These are phyloP conservation scores for Nemapogon koenigi DNA, from an alignment of 2,888 invertebrate genomes.

Conservation along the genomic window DNA sequence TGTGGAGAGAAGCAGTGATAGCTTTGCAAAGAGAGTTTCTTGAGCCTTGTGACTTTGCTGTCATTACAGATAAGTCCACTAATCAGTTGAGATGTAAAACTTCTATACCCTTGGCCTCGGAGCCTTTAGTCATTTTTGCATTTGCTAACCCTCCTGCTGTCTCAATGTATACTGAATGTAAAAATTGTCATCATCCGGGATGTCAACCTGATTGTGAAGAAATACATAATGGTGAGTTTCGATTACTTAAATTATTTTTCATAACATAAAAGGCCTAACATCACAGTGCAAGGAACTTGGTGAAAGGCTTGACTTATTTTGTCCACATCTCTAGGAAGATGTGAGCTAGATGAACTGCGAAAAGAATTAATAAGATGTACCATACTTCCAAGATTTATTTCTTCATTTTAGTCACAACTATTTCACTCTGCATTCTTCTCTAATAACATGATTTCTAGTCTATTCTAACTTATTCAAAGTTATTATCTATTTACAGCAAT, in stretches of 20 bases:
- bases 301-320: too few relatives aligned
- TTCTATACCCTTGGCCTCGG: constrained; percentile 33
- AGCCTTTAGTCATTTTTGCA: constrained; percentile 38
- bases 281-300: too few relatives aligned
- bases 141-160: constrained; percentile 32
- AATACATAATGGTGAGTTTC: constrained; percentile 44
- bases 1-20: constrained; percentile 41
- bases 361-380: not conserved
- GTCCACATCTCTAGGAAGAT: too few relatives aligned
- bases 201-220: constrained; percentile 37
- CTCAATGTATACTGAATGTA: constrained; percentile 26
- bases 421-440: too few relatives aligned
- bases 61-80: not conserved
- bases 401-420: not conserved
- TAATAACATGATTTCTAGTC: too few relatives aligned
- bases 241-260: too few relatives aligned
- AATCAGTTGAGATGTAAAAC: constrained; percentile 22
- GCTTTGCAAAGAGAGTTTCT: constrained; percentile 37
- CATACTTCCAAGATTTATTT: not conserved
- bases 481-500: constrained; percentile 37
- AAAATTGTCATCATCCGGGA: constrained; percentile 27
- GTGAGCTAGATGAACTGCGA: not conserved
- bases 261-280: too few relatives aligned
- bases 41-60: constrained; percentile 36
- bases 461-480: too few relatives aligned